Conservation (phyloP, 2,888 invertebrate genomes). For the Aradus depressus region DNA sequence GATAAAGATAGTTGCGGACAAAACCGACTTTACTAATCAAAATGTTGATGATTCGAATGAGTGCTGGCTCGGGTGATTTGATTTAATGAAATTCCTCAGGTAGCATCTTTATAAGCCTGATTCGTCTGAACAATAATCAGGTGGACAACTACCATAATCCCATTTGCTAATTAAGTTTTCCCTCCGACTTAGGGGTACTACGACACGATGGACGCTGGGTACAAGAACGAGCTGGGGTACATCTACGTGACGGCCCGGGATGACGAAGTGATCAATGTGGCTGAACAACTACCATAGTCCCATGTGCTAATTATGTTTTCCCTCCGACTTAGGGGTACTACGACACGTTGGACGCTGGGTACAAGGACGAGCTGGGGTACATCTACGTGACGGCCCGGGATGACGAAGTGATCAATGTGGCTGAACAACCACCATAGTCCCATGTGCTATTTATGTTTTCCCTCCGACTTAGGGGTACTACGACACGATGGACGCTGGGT, state of each 20-base stretch:
- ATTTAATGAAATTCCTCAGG: too few species aligned
- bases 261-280: slow-evolving; percentile 92
- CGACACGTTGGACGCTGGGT: slow-evolving; percentile 92
- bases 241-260: slow-evolving; percentile 82
- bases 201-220: slow-evolving; percentile 92
- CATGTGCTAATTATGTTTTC: too few species aligned
- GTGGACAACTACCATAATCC: too few species aligned
- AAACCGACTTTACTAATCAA: too few species aligned
- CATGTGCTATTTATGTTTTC: not conserved
- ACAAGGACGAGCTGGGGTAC: slow-evolving; percentile 68
- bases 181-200: slow-evolving; percentile 86
- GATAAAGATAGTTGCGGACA: too few species aligned
- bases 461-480: slow-evolving; percentile 60
- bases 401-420: slow-evolving; percentile 92
- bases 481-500: slow-evolving; percentile 92
- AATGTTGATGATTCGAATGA: too few species aligned
- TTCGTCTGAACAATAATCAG: too few species aligned
- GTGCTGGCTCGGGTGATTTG: too few species aligned
- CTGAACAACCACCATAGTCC: slow-evolving; percentile 59
- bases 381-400: slow-evolving; percentile 82
- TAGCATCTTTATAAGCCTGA: too few species aligned
- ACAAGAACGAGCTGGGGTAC: slow-evolving; percentile 68
- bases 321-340: slow-evolving; percentile 60
- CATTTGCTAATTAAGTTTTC: too few species aligned
- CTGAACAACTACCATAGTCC: too few species aligned